phyloP scores from a whole-genome alignment of 2,113 vertebrate species.

The Lasiurus borealis region DNA sequence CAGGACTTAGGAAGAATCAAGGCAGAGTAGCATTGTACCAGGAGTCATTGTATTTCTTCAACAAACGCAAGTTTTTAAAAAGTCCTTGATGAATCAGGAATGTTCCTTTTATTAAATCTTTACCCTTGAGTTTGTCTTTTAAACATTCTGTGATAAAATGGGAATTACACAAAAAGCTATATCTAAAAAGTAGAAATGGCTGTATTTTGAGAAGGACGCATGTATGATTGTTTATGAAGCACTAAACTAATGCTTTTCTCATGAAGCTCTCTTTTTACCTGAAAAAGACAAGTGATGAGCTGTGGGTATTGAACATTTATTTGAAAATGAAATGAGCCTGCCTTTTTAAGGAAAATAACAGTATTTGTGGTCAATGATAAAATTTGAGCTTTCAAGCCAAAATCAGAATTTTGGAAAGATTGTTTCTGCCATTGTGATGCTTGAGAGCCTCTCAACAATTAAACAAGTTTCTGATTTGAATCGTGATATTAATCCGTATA shows the following conservation, averaged over 20 bases:
- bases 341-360: constrained; percentile 20
- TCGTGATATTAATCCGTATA: not conserved
- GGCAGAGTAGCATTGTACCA: not conserved
- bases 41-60: not conserved
- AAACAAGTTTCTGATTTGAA: constrained; percentile 14
- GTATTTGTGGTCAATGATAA: constrained; percentile 16
- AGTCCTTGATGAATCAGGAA: not conserved
- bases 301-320: not conserved
- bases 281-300: not conserved
- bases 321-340: not conserved
- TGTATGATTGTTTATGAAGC: not conserved
- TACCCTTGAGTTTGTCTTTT: not conserved
- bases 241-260: not conserved
- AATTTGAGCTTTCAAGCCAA: constrained; percentile 36
- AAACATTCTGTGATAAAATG: not conserved
- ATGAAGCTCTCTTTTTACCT: not conserved
- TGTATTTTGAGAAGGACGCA: not conserved
- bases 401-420: constrained; percentile 19
- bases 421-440: not conserved
- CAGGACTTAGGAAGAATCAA: not conserved
- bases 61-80: not conserved
- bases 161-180: not conserved
- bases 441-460: not conserved
- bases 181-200: not conserved
- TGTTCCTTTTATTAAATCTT: not conserved